These are phyloP conservation scores for Aphodius granarius DNA, from an alignment of 2,888 invertebrate genomes.

Conservation along the genomic window DNA sequence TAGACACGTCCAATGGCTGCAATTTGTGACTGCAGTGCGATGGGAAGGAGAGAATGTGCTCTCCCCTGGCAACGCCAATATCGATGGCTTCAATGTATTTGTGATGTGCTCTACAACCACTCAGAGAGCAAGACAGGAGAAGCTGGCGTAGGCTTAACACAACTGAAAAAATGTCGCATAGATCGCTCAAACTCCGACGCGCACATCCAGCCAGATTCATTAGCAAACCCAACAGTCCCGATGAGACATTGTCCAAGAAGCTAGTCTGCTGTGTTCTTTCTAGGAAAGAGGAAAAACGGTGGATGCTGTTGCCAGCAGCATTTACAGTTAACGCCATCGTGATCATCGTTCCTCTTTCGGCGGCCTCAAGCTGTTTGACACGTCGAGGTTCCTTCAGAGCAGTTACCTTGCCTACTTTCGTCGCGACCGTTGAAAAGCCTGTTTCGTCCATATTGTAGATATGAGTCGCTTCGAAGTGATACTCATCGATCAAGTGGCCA, in stretches of 20 bases:
- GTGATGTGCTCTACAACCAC: constrained; percentile 19
- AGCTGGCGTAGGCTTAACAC: constrained; percentile 22
- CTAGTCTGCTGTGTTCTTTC: constrained; percentile 29
- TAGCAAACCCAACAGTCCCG: constrained; percentile 33
- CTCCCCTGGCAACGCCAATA: constrained; percentile 38
- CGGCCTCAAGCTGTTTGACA: constrained; percentile 26
- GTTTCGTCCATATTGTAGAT: constrained; percentile 25
- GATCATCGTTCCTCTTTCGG: constrained; percentile 18
- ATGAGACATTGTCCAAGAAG: constrained; percentile 31
- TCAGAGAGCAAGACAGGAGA: constrained; percentile 27
- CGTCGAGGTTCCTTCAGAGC: constrained; percentile 18
- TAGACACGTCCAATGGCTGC: constrained; percentile 6
- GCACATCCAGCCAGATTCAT: constrained; percentile 41
- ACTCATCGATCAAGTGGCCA: neutral
- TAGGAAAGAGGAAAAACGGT: constrained; percentile 21
- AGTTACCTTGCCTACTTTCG: constrained; percentile 21
- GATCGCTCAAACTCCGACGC: constrained; percentile 35
- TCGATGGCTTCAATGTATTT: constrained; percentile 35
- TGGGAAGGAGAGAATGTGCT: constrained; percentile 34
- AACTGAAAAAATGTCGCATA: constrained; percentile 28
- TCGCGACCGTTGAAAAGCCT: constrained; percentile 23
- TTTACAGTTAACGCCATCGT: constrained; percentile 8
- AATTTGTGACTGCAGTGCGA: constrained; percentile 35
- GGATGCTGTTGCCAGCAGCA: neutral
- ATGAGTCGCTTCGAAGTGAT: constrained; percentile 8